Conservation (phyloP, 2,113 vertebrate species). For the Cervus canadensis region DNA sequence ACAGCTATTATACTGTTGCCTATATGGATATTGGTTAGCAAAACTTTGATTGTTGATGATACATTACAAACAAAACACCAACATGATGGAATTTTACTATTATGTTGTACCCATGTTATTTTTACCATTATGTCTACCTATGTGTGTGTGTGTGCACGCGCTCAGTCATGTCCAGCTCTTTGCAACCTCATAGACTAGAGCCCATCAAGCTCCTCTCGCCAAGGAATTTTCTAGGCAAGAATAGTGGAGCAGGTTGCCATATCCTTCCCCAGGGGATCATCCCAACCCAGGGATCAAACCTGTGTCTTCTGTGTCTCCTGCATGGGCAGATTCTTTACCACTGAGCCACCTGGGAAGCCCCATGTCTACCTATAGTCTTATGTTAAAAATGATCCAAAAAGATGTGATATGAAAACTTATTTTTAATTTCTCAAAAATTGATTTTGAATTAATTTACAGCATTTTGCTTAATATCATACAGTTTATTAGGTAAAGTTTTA, state of each 20-base stretch:
- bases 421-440: not conserved
- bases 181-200: not conserved
- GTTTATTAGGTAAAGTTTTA: not conserved
- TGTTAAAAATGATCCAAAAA: not conserved
- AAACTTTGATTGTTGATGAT: not conserved
- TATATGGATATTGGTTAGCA: not conserved
- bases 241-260: not conserved
- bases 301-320: not conserved
- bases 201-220: not conserved
- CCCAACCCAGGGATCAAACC: not conserved
- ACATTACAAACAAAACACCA: not conserved
- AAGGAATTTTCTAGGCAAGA: not conserved
- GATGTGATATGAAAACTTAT: not conserved
- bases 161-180: not conserved
- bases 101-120: not conserved
- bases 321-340: not conserved
- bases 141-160: fast-evolving
- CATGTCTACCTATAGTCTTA: not conserved
- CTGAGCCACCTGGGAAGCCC: not conserved
- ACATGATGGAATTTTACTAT: not conserved
- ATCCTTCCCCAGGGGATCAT: not conserved
- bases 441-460: not conserved
- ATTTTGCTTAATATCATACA: not conserved
- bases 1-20: not conserved
- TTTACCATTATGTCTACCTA: not conserved